Evolutionary conservation across 2,888 invertebrate genomes (phyloP), one percentile per base, ranked within the genome.

Genomic region (Xanthorhoe designata): DNA sequence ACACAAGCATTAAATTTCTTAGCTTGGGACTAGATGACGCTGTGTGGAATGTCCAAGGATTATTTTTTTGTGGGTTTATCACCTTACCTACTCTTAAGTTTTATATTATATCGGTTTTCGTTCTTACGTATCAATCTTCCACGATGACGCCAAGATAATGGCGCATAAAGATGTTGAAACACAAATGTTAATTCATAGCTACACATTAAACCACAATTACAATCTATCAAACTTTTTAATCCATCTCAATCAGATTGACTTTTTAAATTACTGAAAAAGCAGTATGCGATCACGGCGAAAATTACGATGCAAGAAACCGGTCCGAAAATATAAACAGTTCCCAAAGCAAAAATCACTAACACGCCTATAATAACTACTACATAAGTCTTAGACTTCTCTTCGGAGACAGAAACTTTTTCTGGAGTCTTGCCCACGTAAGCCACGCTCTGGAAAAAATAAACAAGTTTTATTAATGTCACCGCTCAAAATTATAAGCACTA

Each of bases 381-480:
- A 59, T 80, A 82, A 0, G 77, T 60, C 69, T 76, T 84, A 6
- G 79, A 74, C 15, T 75, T 73, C n/a, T 75, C 77, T 29, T 75
- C 73, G 2, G 81, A 75, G 57, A 85, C 73, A 10, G 76, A 76
- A 15, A 86, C 75, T 75, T 76, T 73, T 66, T 87, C 83, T 53
- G 89, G 85, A 63, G 77, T 73, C 64, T 82, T 80, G 59, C 82
- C 81, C 64, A 88, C 75, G 70, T 82, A 80, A 0, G 87, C 81
- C 35, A 88, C 82, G 18, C 80, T 85, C 91, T 91, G 88, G 5
- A 61, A 88, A 4, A 86, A 64, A 63, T 69, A 70, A 74, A 74
- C 64, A 65, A 52, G 52, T 51, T 19, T 63, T 58, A 63, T 52
- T 47, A 53, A 61, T 53, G 50, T 47, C 45, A 47, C 4, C 24